Evolutionary conservation across 1,140 invertebrate genomes (phyloP).

Genomic region (Drosophila varians): DNA sequence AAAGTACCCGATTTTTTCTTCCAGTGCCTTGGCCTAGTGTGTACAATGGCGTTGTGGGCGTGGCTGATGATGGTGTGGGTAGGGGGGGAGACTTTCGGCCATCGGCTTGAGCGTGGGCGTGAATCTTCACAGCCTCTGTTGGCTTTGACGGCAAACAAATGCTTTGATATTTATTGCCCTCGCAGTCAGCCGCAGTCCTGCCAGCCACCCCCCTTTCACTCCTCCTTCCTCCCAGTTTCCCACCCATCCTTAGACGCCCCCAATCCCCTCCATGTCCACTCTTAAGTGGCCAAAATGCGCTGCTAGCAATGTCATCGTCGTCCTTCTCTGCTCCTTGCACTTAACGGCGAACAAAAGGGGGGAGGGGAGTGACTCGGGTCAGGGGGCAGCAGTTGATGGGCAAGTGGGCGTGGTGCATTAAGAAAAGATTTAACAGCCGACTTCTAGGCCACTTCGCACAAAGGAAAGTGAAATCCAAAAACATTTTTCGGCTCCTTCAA

Average conservation of each 20-base stretch:
- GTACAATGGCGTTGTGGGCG: conserved; percentile 15
- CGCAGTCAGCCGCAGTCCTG: conserved; percentile 40
- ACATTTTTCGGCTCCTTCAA: background rate
- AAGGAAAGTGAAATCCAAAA: conserved; percentile 26
- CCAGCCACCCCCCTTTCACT: conserved; percentile 6
- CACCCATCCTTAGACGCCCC: too few species aligned
- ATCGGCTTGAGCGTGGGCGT: conserved; percentile 58
- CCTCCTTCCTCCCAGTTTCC: too few species aligned
- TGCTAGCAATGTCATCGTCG: conserved; percentile 45
- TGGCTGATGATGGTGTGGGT: background rate
- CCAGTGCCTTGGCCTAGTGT: background rate
- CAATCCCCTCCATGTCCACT: background rate
- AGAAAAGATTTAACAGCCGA: conserved; percentile 22
- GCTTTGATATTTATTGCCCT: conserved; percentile 79
- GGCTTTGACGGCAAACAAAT: conserved; percentile 77
- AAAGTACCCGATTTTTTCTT: background rate
- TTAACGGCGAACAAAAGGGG: conserved; percentile 10
- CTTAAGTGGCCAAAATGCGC: conserved; percentile 44
- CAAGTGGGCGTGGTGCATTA: conserved; percentile 42
- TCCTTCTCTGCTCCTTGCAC: conserved; percentile 37
- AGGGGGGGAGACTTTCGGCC: conserved; percentile 23
- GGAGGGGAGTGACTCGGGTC: background rate
- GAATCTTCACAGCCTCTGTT: conserved; percentile 64
- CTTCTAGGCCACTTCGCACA: background rate
- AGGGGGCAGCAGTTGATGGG: conserved; percentile 19